Evolutionary conservation across 2,113 vertebrate genomes (phyloP).

Genomic region (Ammodytes marinus): DNA sequence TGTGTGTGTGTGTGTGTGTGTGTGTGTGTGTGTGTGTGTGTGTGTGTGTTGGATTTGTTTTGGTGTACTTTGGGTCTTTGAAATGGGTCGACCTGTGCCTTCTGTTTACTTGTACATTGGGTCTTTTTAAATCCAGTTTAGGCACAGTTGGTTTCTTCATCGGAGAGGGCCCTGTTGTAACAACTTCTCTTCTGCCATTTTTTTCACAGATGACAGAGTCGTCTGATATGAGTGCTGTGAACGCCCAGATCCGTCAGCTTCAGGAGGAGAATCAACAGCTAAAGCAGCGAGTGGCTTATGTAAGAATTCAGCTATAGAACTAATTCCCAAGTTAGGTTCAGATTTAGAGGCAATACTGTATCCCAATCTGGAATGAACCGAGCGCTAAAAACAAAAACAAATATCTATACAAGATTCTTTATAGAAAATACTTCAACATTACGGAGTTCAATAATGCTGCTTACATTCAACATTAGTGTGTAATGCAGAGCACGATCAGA

Average conservation of each 20-base stretch:
- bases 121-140: too few species aligned
- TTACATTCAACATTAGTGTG: not conserved
- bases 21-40: constrained; percentile 70
- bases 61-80: too few species aligned
- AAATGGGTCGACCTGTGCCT: too few species aligned
- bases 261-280: constrained; percentile 91
- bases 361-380: not conserved
- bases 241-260: constrained; percentile 80
- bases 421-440: too few species aligned
- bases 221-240: constrained; percentile 61
- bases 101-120: not conserved
- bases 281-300: constrained; percentile 90
- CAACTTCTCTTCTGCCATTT: constrained; percentile 10
- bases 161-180: constrained; percentile 27
- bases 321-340: not conserved
- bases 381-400: not conserved
- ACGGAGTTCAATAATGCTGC: too few species aligned
- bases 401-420: not conserved
- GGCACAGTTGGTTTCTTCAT: not conserved
- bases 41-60: not conserved
- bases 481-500: not conserved
- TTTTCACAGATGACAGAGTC: constrained; percentile 70
- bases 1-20: constrained; percentile 69
- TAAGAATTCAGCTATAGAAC: constrained; percentile 77
- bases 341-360: not conserved